phyloP scores from a whole-genome alignment of 2,888 invertebrate genomes.

The Deladenus siricidicola region DNA sequence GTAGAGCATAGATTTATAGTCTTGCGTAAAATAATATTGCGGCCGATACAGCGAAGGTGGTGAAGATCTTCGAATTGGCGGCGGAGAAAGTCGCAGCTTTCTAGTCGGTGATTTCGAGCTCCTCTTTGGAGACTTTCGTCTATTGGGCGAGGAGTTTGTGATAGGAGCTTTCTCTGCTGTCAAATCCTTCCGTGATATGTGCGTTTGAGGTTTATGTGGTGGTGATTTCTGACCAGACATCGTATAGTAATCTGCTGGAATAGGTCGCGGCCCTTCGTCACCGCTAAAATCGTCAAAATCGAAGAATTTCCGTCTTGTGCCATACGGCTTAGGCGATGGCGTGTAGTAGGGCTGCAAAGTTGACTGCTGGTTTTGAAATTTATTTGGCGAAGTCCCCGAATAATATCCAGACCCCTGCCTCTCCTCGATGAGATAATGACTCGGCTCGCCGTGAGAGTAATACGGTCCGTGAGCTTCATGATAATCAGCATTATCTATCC shows the following conservation, averaged over 20 bases:
- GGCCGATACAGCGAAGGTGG: neutral
- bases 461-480: neutral
- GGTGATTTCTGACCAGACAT: neutral
- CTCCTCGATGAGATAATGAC: no score
- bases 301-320: no score
- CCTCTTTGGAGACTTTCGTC: neutral
- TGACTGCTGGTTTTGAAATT: no score
- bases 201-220: no score
- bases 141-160: no score
- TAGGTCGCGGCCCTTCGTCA: neutral
- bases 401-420: no score
- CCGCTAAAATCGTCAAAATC: neutral
- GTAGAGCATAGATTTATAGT: neutral
- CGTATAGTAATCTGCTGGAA: neutral
- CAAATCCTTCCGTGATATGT: no score
- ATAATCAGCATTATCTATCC: neutral
- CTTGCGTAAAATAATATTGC: neutral
- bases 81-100: neutral
- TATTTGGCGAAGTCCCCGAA: no score
- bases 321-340: neutral
- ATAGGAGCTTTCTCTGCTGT: no score
- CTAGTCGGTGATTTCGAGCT: neutral
- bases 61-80: neutral
- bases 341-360: neutral
- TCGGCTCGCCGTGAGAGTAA: neutral